These are phyloP conservation scores for Bombus picipes DNA, from an alignment of 1,140 invertebrate genomes.

Conservation along the genomic window DNA sequence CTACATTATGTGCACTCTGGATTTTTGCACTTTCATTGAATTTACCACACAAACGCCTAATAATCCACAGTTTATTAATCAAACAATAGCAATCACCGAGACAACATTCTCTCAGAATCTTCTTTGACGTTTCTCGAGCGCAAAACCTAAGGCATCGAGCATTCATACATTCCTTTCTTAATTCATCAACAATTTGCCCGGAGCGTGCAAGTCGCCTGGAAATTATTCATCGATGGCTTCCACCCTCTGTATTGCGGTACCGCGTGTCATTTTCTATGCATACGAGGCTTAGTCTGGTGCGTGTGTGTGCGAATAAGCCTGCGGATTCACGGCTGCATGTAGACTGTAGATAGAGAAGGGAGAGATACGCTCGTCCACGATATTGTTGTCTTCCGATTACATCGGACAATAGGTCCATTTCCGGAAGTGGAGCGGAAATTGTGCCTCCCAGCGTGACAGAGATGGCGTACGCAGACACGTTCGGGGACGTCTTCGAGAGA, in stretches of 20 bases:
- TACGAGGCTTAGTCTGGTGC: not conserved
- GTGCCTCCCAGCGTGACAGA: constrained; percentile 33
- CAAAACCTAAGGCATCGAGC: not conserved
- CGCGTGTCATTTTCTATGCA: constrained; percentile 24
- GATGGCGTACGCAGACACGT: constrained; percentile 32
- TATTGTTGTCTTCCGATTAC: constrained; percentile 72
- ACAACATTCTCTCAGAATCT: too few species aligned
- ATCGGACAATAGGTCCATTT: constrained; percentile 66
- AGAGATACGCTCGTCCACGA: constrained; percentile 57
- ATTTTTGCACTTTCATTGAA: too few species aligned
- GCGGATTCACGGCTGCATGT: constrained; percentile 7
- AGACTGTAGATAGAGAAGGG: not conserved
- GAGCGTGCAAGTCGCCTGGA: not conserved
- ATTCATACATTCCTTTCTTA: constrained; percentile 2
- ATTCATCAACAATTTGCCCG: not conserved
- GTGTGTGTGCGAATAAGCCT: not conserved
- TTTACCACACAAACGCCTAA: too few species aligned
- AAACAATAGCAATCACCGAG: too few species aligned
- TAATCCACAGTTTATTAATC: too few species aligned
- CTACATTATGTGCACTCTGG: too few species aligned
- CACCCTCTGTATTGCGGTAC: constrained; percentile 10
- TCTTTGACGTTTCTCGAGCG: not conserved
- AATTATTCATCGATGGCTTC: constrained; percentile 42
- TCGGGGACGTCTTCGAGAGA: constrained; percentile 51
- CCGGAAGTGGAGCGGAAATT: constrained; percentile 71